Base-by-base conservation (phyloP, 2,888 invertebrate species). In the Oscheius sp. region DNA sequence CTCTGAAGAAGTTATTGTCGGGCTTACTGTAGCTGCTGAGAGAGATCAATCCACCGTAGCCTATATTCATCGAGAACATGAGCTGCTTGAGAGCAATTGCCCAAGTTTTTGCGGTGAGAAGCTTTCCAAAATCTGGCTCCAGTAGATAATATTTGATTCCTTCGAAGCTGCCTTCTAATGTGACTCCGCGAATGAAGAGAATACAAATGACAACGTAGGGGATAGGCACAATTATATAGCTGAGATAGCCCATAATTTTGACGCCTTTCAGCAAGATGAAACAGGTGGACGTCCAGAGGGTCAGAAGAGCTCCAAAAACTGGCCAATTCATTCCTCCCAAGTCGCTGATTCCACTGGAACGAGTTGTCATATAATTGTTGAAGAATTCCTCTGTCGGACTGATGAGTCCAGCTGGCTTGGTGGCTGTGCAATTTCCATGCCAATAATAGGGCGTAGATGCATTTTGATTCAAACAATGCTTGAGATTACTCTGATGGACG, bases 31-130 rank as follows among this genome's bases (percentile, higher is more conserved):
- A 84, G 23, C 81, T 80, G 17, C 82, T 68, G 72, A 84, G 48
- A 17, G 80, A 78, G 34, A 82, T 69, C 45, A 84, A 67, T 12
- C 82, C 82, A 20, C 84, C 84, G 42, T 76, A 78, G 4, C 84
- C 85, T 25, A 85, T 76, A 10, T 81, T 79, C 34, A 85, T 70
- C 17, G 77, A 77, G 58, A 83, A 85, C 71, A 83, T 82, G 4
- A 81, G 58, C 48, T 85, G 85, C 17, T 79, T 81, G 42, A 85
- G 72, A 0, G 85, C 85, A 8, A 70, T 74, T 6, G 70, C 65
- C 82, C 84, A 85, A 1, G 84, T 79, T 65, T 73, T 33, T 6
- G 70, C 34, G 5, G 29, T 12, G 23, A 53, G 25, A 0, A 74
- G 31, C 20, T 71, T 67, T 15, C 70, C 63, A 57, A 79, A 80